Conservation (phyloP, 2,797 vertebrate species). For the Peromyscus aztecus region DNA sequence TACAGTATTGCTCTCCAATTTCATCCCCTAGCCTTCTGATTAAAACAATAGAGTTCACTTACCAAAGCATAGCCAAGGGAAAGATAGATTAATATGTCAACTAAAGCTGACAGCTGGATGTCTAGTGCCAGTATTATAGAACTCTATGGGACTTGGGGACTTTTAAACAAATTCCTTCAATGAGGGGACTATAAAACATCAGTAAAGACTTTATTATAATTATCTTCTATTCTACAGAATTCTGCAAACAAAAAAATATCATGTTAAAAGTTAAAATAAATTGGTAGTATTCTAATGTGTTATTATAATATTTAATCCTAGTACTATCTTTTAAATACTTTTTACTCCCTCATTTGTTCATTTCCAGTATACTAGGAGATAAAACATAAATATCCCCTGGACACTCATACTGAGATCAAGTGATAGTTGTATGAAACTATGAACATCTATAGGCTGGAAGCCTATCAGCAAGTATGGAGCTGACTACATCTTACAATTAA, state of each 20-base stretch:
- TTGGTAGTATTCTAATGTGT: not conserved
- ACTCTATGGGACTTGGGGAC: slow-evolving; percentile 80
- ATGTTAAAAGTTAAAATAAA: not conserved
- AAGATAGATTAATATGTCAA: slow-evolving; percentile 88
- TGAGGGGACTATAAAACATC: slow-evolving; percentile 48
- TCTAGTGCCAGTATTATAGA: slow-evolving; percentile 79
- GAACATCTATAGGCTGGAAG: not conserved
- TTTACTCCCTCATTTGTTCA: not conserved
- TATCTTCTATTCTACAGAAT: slow-evolving; percentile 58
- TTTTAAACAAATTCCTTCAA: slow-evolving; percentile 77
- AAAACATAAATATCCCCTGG: not conserved
- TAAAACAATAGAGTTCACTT: slow-evolving; percentile 79
- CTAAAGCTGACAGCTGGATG: slow-evolving; percentile 85
- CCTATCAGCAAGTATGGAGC: not conserved
- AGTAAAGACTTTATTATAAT: slow-evolving; percentile 51
- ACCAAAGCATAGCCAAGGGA: slow-evolving; percentile 79
- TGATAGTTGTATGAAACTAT: not conserved
- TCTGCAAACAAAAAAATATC: slow-evolving; percentile 47
- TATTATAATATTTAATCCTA: not conserved
- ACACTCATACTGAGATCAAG: not conserved
- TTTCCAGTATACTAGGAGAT: not conserved
- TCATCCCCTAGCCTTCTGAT: slow-evolving; percentile 75
- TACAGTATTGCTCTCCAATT: slow-evolving; percentile 42
- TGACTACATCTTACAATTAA: not conserved
- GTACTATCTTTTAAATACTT: not conserved